Base-by-base conservation (phyloP, 2,797 vertebrate genomes). In the Crenichthys baileyi region DNA sequence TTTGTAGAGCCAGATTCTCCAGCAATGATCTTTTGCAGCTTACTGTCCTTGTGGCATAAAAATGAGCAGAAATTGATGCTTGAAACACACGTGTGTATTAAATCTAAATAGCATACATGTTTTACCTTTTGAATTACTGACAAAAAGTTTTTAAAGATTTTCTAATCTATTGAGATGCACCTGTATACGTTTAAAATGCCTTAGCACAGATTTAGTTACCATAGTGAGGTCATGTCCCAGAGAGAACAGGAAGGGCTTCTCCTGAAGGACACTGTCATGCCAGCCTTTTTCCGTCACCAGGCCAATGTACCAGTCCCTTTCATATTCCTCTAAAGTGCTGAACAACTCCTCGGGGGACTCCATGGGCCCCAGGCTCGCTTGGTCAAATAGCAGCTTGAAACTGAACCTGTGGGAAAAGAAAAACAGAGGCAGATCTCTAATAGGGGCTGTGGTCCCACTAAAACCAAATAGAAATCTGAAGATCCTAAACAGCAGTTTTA, bases 311-410 rank as follows among this genome's bases (percentile, higher is more conserved):
- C 98, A 99, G 82, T 97, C 95, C 0, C 90, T 96, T 77, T 99
- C 97, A 20, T 98, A 99, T 71, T 97, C 97, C 83, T 98, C 96
- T 86, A 99, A 95, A 78, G 90, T 97, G 92, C 89, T 96, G 82
- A 95, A 94, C 82, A 99, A 89, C 83, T 98, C 98, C 81, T 96
- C 92, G 18, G 96, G 96, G 83, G 96, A 95, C 94, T 98, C 97
- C 78, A 97, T 87, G 0, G 97, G 96, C 65, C 98, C 98, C 73
- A 99, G 93, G 90, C 97, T 98, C 46, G 97, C 97, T 93, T 99
- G 97, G 93, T 99, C 98, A 91, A 99, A 95, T 95, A 99, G 96
- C 31, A 99, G 92, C 91, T 99, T 99, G 84, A 99, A 97, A 81
- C 97, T 96, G 83, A 98, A 99, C 91, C 98, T 99, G 83, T 63